These are phyloP conservation scores for Xanthia icteritia DNA, from an alignment of 2,888 invertebrate species.

Conservation along the genomic window DNA sequence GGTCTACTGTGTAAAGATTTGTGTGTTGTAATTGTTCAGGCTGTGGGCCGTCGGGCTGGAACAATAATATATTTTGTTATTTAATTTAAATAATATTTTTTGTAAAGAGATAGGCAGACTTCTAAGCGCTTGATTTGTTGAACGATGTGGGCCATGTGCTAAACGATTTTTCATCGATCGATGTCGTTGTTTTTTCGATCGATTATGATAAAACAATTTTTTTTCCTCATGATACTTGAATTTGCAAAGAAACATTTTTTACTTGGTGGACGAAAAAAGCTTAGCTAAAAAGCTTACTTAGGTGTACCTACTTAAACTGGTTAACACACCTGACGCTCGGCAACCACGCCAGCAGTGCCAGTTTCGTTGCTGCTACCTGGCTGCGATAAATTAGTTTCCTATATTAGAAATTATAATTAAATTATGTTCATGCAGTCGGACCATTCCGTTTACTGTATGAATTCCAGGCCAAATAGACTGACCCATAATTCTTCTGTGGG, in stretches of 20 bases:
- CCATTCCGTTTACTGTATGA: background rate
- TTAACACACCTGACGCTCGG: constrained; percentile 38
- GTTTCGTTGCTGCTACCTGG: constrained; percentile 29
- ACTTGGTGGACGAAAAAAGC: background rate
- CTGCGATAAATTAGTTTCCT: constrained; percentile 15
- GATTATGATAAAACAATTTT: too few relatives aligned
- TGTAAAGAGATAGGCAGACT: too few relatives aligned
- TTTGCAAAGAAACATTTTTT: background rate
- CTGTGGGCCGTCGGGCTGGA: constrained; percentile 80
- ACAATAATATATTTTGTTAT: constrained; percentile 32
- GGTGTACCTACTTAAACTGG: constrained; percentile 9
- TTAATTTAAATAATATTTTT: too few relatives aligned
- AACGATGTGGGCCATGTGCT: background rate
- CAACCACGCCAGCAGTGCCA: background rate
- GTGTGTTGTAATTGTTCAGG: constrained; percentile 84
- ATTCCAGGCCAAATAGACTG: background rate
- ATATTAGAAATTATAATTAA: constrained; percentile 30
- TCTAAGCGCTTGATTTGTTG: background rate
- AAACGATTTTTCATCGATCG: background rate
- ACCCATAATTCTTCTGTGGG: background rate
- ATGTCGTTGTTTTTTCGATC: background rate
- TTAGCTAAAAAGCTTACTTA: background rate
- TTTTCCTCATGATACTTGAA: background rate
- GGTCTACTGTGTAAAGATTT: constrained; percentile 78
- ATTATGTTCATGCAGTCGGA: background rate